These are phyloP conservation scores for Sebastiscus albofasciatus DNA, from an alignment of 2,797 vertebrate genomes.

Conservation along the genomic window DNA sequence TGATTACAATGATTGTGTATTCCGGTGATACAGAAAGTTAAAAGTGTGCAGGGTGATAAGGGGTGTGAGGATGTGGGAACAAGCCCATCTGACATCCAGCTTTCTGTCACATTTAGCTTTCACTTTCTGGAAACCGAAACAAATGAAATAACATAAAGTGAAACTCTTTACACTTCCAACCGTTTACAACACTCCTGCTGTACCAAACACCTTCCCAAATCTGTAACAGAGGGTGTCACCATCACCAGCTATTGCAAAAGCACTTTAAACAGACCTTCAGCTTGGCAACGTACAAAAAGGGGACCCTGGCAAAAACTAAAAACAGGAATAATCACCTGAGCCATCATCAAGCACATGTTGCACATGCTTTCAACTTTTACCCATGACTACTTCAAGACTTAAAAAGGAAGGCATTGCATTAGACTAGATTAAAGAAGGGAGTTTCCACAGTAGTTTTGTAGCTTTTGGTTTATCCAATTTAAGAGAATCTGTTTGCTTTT, in stretches of 20 bases:
- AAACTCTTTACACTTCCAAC: neutral
- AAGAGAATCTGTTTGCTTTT: neutral
- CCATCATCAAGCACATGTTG: neutral
- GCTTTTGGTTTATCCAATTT: neutral
- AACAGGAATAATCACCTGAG: neutral
- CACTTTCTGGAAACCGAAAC: conserved; percentile 7
- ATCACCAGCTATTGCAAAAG: neutral
- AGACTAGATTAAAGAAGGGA: neutral
- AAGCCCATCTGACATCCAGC: neutral
- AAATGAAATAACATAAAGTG: neutral
- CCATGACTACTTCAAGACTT: neutral
- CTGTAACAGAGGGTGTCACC: neutral
- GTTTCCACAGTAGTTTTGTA: neutral
- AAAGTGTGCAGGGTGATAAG: neutral
- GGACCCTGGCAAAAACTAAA: neutral
- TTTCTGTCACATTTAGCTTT: conserved; percentile 16
- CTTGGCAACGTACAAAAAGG: neutral
- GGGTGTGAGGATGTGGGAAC: neutral
- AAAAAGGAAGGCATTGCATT: neutral
- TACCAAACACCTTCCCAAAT: neutral
- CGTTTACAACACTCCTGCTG: neutral
- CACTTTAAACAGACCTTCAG: neutral
- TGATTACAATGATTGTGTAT: neutral
- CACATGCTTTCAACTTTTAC: neutral
- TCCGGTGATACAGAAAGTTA: neutral